These are phyloP conservation scores for Silurus glanis DNA, from an alignment of 2,113 vertebrate species.

Conservation along the genomic window DNA sequence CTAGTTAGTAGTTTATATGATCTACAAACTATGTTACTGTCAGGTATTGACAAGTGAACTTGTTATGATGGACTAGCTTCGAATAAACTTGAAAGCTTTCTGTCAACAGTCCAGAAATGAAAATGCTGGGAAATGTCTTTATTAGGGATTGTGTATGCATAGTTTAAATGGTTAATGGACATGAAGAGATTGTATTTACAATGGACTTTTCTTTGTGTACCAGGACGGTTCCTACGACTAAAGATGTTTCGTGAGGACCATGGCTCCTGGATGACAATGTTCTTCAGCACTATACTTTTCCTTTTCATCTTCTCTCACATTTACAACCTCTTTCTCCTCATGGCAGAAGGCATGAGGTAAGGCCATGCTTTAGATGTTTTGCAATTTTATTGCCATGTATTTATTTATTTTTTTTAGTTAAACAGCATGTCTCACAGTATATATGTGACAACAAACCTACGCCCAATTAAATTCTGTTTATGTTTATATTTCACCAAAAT, in stretches of 20 bases:
- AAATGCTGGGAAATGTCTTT: neutral
- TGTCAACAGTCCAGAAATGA: neutral
- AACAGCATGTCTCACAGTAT: neutral
- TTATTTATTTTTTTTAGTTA: neutral
- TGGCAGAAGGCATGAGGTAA: constrained; percentile 92
- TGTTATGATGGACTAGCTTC: neutral
- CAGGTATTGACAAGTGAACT: neutral
- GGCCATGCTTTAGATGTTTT: constrained; percentile 55
- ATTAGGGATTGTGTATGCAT: neutral
- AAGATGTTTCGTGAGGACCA: constrained; percentile 98
- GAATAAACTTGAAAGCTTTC: constrained; percentile 12
- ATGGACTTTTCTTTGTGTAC: constrained; percentile 55
- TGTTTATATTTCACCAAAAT: neutral
- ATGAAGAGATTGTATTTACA: neutral
- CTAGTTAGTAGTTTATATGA: neutral
- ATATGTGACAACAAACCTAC: neutral
- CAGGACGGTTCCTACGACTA: constrained; percentile 91
- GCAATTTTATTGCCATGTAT: constrained; percentile 43
- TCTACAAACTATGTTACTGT: constrained; percentile 7
- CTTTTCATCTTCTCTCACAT: constrained; percentile 99
- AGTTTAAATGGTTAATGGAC: neutral
- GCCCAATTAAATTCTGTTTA: neutral
- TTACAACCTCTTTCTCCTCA: constrained; percentile 92
- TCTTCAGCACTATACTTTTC: constrained; percentile 97
- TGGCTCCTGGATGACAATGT: constrained; percentile 99